Evolutionary conservation across 2,888 invertebrate species (phyloP).

Genomic region (Dyspetes luteomarginatus): DNA sequence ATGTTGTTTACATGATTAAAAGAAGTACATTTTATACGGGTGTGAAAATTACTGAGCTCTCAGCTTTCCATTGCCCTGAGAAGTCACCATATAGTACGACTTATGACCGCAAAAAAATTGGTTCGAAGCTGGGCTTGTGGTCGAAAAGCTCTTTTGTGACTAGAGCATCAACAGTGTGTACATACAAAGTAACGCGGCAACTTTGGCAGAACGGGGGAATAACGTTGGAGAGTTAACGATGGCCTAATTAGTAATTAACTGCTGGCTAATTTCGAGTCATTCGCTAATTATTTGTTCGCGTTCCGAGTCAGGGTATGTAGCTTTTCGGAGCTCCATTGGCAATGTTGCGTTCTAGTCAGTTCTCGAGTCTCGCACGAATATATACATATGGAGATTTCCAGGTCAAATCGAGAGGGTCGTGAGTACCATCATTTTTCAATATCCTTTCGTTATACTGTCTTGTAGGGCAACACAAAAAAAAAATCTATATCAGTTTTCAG

Average conservation of each 20-base stretch:
- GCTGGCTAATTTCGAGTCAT: constrained; percentile 49
- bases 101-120: background rate
- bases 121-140: constrained; percentile 44
- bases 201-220: constrained; percentile 14
- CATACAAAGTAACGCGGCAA: constrained; percentile 64
- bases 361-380: too few species aligned
- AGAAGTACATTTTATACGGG: too few species aligned
- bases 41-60: too few species aligned
- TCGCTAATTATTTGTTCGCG: constrained; percentile 53
- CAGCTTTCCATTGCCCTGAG: too few species aligned
- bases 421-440: too few species aligned
- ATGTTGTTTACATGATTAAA: too few species aligned
- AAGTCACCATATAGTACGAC: background rate
- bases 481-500: too few species aligned
- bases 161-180: constrained; percentile 59
- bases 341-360: too few species aligned
- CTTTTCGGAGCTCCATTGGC: background rate
- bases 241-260: constrained; percentile 67
- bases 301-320: constrained; percentile 26
- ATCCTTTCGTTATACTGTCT: too few species aligned
- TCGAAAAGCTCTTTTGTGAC: constrained; percentile 60
- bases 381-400: too few species aligned
- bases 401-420: too few species aligned
- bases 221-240: constrained; percentile 62
- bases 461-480: too few species aligned